Base-by-base conservation (phyloP, 2,113 vertebrate genomes). In the Lagopus muta region DNA sequence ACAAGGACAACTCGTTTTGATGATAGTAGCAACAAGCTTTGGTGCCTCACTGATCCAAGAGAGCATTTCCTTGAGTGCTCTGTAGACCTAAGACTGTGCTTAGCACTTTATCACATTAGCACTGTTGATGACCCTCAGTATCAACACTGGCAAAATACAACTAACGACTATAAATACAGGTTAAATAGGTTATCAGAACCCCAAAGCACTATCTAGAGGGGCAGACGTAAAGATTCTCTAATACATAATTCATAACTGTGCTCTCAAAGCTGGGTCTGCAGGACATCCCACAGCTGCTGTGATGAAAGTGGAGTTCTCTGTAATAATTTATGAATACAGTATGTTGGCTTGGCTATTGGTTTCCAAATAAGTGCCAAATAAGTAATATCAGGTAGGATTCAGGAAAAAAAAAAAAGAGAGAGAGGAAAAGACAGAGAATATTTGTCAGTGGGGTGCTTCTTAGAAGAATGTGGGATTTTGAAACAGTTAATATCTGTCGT, bases 261-360 rank as follows among this genome's bases (percentile, higher is more conserved):
- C 13, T 89, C 60, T 62, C 28, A 18, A 87, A 54, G n/a, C 7
- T 70, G 16, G 25, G 24, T 64, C 50, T 58, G 10, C 47, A 77
- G 71, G 85, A 86, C 64, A n/a, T 32, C 84, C 32, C 48, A 38
- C 47, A 58, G 42, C 34, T 85, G 67, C 64, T 77, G 42, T 27
- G 55, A 82, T 92, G 65, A 74, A 90, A 91, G 64, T 40, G 38
- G 55, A 92, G 25, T 87, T 34, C 83, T 82, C 62, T 38, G 58
- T 62, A 95, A 93, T 89, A 71, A 93, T 89, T 96, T 52, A 82
- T 86, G 19, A 86, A 74, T 38, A 82, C 50, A 73, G 6, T 62
- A 48, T 82, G 24, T 92, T 91, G 57, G 38, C 34, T 74, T 72
- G 58, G 50, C 30, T 71, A 14, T 67, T 43, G 64, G 27, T 71